phyloP scores from a whole-genome alignment of 2,797 vertebrate species.

The Nyctalus aviator region DNA sequence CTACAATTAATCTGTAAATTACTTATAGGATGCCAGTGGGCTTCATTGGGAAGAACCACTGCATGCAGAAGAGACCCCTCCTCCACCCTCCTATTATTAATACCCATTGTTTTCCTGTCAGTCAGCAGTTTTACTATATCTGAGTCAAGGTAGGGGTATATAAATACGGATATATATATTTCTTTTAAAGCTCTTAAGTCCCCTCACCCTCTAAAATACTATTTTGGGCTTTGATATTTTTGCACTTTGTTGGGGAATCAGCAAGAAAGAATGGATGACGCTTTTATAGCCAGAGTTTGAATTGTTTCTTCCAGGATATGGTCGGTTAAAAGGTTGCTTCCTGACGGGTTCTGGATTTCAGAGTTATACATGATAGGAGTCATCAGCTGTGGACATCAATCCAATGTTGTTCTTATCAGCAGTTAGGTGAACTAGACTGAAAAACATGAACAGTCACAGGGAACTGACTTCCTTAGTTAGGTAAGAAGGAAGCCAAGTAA shows the following conservation, averaged over 20 bases:
- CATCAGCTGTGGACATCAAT: background rate
- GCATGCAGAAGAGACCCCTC: background rate
- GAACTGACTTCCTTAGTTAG: background rate
- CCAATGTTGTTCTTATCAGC: background rate
- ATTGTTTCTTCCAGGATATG: background rate
- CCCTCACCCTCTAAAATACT: background rate
- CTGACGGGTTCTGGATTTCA: background rate
- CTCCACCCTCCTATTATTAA: background rate
- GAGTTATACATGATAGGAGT: background rate
- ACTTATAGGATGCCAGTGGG: too few relatives aligned
- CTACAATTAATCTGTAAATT: constrained; percentile 11
- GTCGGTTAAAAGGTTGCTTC: background rate
- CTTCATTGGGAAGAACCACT: too few relatives aligned
- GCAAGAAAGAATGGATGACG: background rate
- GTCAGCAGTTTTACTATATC: background rate
- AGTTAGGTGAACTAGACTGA: background rate
- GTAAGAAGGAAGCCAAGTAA: background rate
- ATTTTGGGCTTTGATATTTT: constrained; percentile 28
- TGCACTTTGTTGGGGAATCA: background rate
- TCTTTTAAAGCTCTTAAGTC: constrained; percentile 30
- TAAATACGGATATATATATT: background rate
- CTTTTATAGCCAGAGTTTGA: background rate
- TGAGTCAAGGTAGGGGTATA: background rate
- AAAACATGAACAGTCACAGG: background rate
- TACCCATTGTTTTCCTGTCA: background rate